Evolutionary conservation across 2,888 invertebrate genomes (phyloP).

Genomic region (Clusia tigrina): DNA sequence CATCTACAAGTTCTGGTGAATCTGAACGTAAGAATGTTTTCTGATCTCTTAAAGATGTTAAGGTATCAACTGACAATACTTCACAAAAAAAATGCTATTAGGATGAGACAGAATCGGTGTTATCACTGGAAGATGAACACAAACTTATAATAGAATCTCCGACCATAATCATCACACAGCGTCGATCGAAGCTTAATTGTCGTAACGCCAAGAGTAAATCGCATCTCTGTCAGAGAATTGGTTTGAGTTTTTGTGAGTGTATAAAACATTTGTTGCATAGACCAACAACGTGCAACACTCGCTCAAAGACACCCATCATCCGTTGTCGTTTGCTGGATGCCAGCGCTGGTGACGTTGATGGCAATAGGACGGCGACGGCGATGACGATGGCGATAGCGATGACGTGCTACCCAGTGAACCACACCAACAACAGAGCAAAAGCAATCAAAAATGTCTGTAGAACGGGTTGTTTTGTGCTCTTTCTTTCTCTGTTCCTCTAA

Average conservation of each 20-base stretch:
- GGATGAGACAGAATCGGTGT: too few relatives aligned
- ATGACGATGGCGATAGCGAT: neutral
- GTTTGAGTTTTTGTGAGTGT: neutral
- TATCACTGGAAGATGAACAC: too few relatives aligned
- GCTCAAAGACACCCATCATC: neutral
- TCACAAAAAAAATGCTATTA: too few relatives aligned
- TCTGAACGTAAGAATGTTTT: too few relatives aligned
- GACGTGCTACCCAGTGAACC: neutral
- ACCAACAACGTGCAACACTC: neutral
- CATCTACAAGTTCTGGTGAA: too few relatives aligned
- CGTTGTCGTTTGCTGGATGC: neutral
- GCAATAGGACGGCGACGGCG: neutral
- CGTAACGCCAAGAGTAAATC: too few relatives aligned
- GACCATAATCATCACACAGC: too few relatives aligned
- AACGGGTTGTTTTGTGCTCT: neutral
- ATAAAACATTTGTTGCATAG: neutral
- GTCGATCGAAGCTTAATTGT: too few relatives aligned
- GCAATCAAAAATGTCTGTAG: neutral
- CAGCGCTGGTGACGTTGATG: neutral
- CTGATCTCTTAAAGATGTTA: too few relatives aligned
- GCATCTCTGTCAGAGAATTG: too few relatives aligned
- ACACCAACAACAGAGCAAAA: neutral
- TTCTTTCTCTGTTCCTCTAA: neutral
- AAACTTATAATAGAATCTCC: too few relatives aligned
- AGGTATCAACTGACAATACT: too few relatives aligned